Base-by-base conservation (phyloP, 2,888 invertebrate species). In the Lordiphosa fenestrarum region DNA sequence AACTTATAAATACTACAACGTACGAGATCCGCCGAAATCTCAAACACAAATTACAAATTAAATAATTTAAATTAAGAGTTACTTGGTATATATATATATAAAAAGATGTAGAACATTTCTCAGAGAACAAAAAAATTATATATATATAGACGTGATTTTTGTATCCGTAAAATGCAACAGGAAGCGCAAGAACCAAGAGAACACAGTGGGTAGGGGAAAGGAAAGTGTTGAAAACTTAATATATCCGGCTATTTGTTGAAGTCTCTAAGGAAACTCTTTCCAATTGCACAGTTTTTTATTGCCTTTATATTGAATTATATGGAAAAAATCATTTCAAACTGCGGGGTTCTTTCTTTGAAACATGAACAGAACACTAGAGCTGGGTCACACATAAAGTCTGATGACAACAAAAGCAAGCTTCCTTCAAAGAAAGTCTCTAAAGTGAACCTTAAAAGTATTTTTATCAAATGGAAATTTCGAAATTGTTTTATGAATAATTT, bases 1-100 rank as follows among this genome's bases (percentile, higher is more conserved):
- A 81, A 80, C 78, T 80, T 80, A 81, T 73, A 72, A 80, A 81
- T 80, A 80, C 78, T 77, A 81, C 78, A 80, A 80, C 81, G 77
- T 81, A 78, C 59, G 78, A 80, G 78, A 80, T 80, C 78, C 75
- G 65, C 69, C 73, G 70, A 81, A 80, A 80, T 80, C 78, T 80
- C 78, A 80, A 71, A 77, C 72, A 77, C 71, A 60, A 63, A 62
- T 76, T 77, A 78, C 59, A 59, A 65, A 47, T 73, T 75, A 78
- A 77, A 78, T 78, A 76, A 76, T 48, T 78, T 76, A 76, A 75
- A 69, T 78, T 76, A 74, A 39, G 52, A 50, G 47, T 76, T 67
- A 67, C 52, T 63, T 39, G 25, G 55, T 44, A 12, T 37, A 41
- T 49, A 39, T 15, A n/a, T n/a, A n/a, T n/a, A n/a, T n/a, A n/a